Conservation (phyloP, 2,888 invertebrate genomes). For the Ceriagrion tenellum region DNA sequence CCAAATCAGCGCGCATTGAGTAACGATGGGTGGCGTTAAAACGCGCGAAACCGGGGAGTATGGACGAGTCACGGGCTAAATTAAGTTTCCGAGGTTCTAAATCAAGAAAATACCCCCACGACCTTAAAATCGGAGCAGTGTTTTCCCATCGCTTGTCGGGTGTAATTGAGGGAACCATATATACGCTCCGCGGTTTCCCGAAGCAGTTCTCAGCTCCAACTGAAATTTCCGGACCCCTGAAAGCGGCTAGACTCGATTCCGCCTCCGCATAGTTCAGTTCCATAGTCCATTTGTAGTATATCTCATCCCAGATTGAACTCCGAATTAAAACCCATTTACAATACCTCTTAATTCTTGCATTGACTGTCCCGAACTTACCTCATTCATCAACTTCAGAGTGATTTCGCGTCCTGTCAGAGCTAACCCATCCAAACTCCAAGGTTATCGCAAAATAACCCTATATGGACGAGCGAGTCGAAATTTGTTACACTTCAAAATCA, state of each 20-base stretch:
- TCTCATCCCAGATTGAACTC: too few species aligned
- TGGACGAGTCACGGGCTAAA: conserved; percentile 22
- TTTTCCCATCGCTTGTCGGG: not conserved
- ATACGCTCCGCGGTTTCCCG: not conserved
- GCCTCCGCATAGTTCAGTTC: too few species aligned
- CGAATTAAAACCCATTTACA: too few species aligned
- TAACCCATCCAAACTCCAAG: too few species aligned
- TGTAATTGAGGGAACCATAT: not conserved
- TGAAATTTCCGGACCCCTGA: not conserved
- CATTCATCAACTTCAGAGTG: too few species aligned
- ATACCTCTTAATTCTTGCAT: too few species aligned
- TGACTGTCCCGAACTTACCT: too few species aligned
- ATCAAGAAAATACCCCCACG: not conserved
- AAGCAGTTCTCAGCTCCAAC: not conserved
- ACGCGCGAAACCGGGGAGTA: not conserved
- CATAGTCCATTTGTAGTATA: too few species aligned
- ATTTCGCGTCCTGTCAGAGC: too few species aligned
- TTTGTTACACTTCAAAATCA: too few species aligned
- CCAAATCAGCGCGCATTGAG: conserved; percentile 22
- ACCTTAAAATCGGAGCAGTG: conserved; percentile 14
- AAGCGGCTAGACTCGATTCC: not conserved
- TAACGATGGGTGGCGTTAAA: not conserved
- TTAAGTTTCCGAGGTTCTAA: conserved; percentile 31
- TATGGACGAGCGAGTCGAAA: too few species aligned
- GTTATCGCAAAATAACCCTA: too few species aligned